Evolutionary conservation across 2,797 vertebrate genomes (phyloP), one percentile per base, ranked within the genome.

Genomic region (Philypnodon macrostomus): DNA sequence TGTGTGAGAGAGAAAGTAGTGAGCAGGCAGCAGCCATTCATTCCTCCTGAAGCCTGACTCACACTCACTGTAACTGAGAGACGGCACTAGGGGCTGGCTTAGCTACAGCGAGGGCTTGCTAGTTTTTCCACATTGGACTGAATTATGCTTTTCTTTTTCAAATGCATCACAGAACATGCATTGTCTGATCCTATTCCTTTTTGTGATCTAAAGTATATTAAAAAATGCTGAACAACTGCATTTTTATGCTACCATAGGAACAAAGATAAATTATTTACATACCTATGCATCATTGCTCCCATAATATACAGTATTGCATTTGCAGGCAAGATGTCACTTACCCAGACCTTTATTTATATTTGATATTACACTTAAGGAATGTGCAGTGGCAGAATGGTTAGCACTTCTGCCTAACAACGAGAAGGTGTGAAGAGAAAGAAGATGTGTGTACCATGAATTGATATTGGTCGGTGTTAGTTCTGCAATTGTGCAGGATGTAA

Each of bases 1-100:
- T 58, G 67, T 54, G 71, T 58, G 66, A 56, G 71, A 75, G 68
- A 69, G 73, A 61, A 63, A 67, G 73, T 58, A 48, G 61, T 17
- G 45, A 80, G 65, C 52, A 71, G 69, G 77, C 78, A 75, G 58
- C 70, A 67, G 73, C 67, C 85, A 79, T 85, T 87, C 86, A 85
- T 81, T 82, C 63, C 65, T 67, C 70, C 73, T 67, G 54, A 81
- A 73, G 80, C 46, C 73, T 83, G 67, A 77, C 58, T 83, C 79
- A 80, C 47, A 78, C 53, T 81, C 73, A 66, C 53, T 64, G 72
- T 63, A 70, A 70, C 56, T 23, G 47, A 24, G 61, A 70, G 65
- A 53, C 63, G 11, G 69, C 26, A 45, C 52, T 38, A 48, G 63
- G 62, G 63, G 61, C 58, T 3, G 47, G 39, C 34, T 39, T 5